A percentile compares a stretch with the other conserved stretches of the same genome.
These are phyloP conservation scores for Spilosoma lubricipeda DNA, from an alignment of 2,888 invertebrate species.

Conservation along the genomic window DNA sequence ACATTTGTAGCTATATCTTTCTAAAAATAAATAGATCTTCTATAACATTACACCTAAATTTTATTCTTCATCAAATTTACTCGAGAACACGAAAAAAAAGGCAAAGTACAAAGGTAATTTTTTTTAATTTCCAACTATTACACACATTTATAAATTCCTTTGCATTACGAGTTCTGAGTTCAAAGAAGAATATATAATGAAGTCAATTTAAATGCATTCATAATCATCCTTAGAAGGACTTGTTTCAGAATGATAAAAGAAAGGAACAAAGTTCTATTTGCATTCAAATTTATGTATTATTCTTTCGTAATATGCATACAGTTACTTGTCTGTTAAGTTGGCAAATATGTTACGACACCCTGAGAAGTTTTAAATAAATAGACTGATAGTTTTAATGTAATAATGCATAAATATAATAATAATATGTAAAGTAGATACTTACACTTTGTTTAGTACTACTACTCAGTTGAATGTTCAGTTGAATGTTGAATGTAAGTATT, in stretches of 20 bases:
- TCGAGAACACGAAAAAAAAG: background rate
- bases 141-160: background rate
- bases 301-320: background rate
- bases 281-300: background rate
- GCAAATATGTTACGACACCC: background rate
- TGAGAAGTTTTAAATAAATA: background rate
- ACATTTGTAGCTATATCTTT: background rate
- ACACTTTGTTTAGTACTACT: too few species aligned
- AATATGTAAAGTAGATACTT: background rate
- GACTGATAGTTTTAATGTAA: background rate
- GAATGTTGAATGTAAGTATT: too few species aligned
- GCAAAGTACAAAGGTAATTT: background rate
- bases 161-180: background rate
- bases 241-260: background rate
- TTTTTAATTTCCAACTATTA: background rate
- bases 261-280: background rate
- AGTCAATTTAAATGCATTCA: background rate
- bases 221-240: background rate
- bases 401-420: background rate
- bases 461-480: background rate
- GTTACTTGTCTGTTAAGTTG: background rate
- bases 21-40: background rate
- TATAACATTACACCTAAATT: background rate
- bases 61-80: background rate
- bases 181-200: background rate